These are phyloP conservation scores for Epizoanthus stellaris DNA, from an alignment of 92 coral and sea anemone species.

Conservation along the genomic window DNA sequence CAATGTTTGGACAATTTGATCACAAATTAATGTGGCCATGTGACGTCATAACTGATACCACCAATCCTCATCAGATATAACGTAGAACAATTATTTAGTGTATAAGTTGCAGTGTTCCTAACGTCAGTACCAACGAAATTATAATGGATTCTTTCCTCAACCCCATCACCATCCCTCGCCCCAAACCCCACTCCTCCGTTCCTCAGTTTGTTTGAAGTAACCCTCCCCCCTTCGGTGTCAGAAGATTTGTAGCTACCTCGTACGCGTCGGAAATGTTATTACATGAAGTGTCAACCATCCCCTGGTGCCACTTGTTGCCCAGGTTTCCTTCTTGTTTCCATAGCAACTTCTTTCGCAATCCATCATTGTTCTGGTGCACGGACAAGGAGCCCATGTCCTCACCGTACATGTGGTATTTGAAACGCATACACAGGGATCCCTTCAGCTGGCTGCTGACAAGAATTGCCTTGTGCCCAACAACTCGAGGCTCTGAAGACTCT, in stretches of 20 bases:
- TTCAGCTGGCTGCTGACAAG: constrained; percentile 66
- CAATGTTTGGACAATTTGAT: too few species aligned
- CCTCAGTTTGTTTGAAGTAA: too few species aligned
- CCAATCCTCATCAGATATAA: too few species aligned
- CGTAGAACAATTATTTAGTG: too few species aligned
- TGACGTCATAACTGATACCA: too few species aligned
- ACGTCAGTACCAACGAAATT: too few species aligned
- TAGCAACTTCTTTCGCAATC: constrained; percentile 71
- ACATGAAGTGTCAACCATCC: constrained; percentile 53
- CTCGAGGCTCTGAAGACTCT: constrained; percentile 90
- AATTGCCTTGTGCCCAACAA: constrained; percentile 78
- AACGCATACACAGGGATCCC: constrained; percentile 79
- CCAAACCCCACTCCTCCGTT: too few species aligned
- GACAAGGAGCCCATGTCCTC: constrained; percentile 77
- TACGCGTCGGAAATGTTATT: constrained; percentile 25
- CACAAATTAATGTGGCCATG: too few species aligned
- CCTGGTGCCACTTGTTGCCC: constrained; percentile 87
- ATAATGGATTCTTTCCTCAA: too few species aligned
- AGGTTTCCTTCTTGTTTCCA: constrained; percentile 86
- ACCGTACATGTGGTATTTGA: constrained; percentile 95
- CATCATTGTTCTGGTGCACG: constrained; percentile 63
- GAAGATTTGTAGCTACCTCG: constrained; percentile 1
- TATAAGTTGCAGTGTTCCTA: too few species aligned
- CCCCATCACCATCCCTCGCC: too few species aligned
- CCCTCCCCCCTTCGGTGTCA: too few species aligned